Base-by-base conservation (phyloP, 2,888 invertebrate species). In the Oscheius onirici region DNA sequence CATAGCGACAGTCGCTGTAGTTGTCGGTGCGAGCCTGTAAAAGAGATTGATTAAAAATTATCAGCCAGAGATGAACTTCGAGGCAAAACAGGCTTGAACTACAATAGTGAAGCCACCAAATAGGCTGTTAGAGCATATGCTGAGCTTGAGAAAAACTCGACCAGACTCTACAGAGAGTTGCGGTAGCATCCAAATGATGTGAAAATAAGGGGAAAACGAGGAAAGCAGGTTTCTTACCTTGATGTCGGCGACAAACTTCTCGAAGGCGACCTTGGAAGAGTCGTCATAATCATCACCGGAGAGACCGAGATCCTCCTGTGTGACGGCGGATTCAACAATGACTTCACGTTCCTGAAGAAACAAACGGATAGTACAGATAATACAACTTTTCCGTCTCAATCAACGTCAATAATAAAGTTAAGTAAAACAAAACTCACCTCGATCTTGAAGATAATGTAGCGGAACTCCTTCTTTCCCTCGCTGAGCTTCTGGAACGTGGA, bases 201-300 rank as follows among this genome's bases (percentile, higher is more conserved):
- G n/a, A n/a, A n/a, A n/a, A n/a, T n/a, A n/a, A n/a, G n/a, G n/a
- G n/a, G n/a, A n/a, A n/a, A n/a, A n/a, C n/a, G n/a, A n/a, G n/a
- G n/a, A n/a, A n/a, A n/a, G n/a, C n/a, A n/a, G n/a, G n/a, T n/a
- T n/a, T n/a, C n/a, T n/a, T 24, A 93, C 94, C 88, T 91, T 91
- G 89, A 99, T 91, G 89, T 96, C 94, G 88, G 93, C 92, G 84
- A 97, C 92, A 91, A 97, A 97, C 88, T 93, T 92, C 87, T 95
- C 94, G 90, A 97, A 99, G 87, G 93, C 93, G 69, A 94, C 77
- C 78, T 87, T 88, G 54, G 83, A 83, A 52, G 84, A 86, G 74
- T 85, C 85, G 40, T 86, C 86, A 75, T 88, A 85, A 74, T 87
- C 85, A 66, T 87, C 87, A 11, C 76, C 79, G 44, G 68, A 52